Percentiles rank a stretch among this genome's conserved stretches.
These are phyloP conservation scores for Dione vanillae DNA, from an alignment of 2,888 invertebrate species.

Conservation along the genomic window DNA sequence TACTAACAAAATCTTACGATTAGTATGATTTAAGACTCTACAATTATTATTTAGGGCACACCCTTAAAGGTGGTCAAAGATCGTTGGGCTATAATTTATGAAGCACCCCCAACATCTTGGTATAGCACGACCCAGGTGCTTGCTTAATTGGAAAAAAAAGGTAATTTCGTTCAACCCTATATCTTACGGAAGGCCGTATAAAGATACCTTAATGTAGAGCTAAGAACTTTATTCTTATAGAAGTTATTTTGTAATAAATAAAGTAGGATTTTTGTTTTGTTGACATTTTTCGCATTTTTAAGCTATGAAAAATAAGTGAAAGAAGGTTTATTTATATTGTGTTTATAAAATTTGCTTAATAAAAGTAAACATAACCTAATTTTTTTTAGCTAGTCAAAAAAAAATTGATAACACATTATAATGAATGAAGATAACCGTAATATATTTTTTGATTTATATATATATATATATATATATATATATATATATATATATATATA, in stretches of 20 bases:
- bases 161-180: conserved; percentile 61
- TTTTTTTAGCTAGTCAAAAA: too few relatives aligned
- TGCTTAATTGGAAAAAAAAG: conserved; percentile 72
- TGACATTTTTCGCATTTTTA: too few relatives aligned
- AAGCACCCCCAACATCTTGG: conserved; percentile 52
- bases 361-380: too few relatives aligned
- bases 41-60: conserved; percentile 22
- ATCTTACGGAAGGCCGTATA: conserved; percentile 44
- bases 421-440: too few relatives aligned
- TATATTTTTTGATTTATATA: too few relatives aligned
- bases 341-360: too few relatives aligned
- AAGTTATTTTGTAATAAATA: not conserved
- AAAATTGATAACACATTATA: too few relatives aligned
- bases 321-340: too few relatives aligned
- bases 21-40: conserved; percentile 24
- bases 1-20: not conserved
- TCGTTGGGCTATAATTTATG: conserved; percentile 46
- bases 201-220: conserved; percentile 53
- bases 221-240: conserved; percentile 43
- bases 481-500: too few relatives aligned
- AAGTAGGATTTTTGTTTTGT: too few relatives aligned
- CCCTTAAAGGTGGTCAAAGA: conserved; percentile 35
- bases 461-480: too few relatives aligned
- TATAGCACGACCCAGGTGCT: conserved; percentile 69
- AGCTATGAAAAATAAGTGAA: too few relatives aligned